A percentile compares a stretch with the other conserved stretches of the same genome.
Evolutionary conservation across 1,140 invertebrate species (phyloP).

Genomic region (Manduca sexta): DNA sequence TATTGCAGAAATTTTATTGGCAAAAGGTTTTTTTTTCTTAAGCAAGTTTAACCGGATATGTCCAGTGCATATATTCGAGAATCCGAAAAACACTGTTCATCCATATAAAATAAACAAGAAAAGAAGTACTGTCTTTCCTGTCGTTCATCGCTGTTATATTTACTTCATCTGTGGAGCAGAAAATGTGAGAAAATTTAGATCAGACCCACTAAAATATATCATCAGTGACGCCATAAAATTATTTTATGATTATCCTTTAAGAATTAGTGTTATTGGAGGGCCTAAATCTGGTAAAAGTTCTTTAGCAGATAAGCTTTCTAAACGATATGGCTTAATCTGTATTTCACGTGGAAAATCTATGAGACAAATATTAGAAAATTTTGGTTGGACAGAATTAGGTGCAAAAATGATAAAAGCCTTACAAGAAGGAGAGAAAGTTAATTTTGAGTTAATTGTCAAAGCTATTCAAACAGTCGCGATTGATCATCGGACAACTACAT

Average conservation of each 20-base stretch:
- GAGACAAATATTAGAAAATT: constrained; percentile 62
- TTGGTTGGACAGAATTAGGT: constrained; percentile 65
- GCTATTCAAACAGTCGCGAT: constrained; percentile 68
- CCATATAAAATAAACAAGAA: constrained; percentile 64
- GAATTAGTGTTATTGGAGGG: constrained; percentile 86
- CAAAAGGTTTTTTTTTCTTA: constrained; percentile 72
- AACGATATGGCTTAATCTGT: constrained; percentile 66
- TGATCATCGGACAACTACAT: constrained; percentile 55
- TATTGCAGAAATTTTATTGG: constrained; percentile 71
- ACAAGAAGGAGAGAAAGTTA: constrained; percentile 47
- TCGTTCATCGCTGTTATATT: constrained; percentile 73
- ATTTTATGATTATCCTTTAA: constrained; percentile 74
- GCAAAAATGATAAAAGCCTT: constrained; percentile 45
- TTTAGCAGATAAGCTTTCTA: constrained; percentile 72
- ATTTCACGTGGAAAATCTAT: constrained; percentile 70
- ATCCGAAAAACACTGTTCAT: constrained; percentile 57
- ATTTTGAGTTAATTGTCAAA: constrained; percentile 56
- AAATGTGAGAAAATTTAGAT: constrained; percentile 65
- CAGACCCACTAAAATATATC: constrained; percentile 73
- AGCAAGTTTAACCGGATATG: constrained; percentile 76
- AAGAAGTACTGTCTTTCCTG: constrained; percentile 61
- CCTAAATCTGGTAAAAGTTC: constrained; percentile 89
- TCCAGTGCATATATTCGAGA: constrained; percentile 73
- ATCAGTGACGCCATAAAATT: constrained; percentile 35
- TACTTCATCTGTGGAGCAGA: constrained; percentile 73